These are phyloP conservation scores for Hipparchia semele DNA, from an alignment of 2,888 invertebrate species.

Conservation along the genomic window DNA sequence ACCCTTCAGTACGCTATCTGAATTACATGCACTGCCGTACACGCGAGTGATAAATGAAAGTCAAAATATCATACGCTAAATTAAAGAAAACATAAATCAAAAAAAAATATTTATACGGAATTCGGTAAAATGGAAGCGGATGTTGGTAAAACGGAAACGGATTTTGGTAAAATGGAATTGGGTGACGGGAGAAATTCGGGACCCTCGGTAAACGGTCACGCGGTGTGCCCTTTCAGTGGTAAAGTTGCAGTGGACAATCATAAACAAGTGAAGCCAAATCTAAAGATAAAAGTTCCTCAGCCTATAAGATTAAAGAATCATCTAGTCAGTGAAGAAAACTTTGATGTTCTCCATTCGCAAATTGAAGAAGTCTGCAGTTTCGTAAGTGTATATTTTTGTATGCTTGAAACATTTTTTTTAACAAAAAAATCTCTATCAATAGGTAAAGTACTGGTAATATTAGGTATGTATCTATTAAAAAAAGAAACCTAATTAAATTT, in stretches of 20 bases:
- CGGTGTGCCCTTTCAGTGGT: slow-evolving; percentile 64
- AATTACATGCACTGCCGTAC: slow-evolving; percentile 40
- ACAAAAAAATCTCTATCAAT: no score
- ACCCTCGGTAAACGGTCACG: slow-evolving; percentile 51
- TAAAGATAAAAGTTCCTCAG: slow-evolving; percentile 69
- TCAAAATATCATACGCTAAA: slow-evolving; percentile 39
- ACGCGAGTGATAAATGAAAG: slow-evolving; percentile 48
- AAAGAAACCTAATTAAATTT: no score
- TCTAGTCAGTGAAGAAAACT: slow-evolving; percentile 56
- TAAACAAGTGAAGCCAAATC: slow-evolving; percentile 59
- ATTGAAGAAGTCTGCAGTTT: slow-evolving; percentile 57
- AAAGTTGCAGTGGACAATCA: slow-evolving; percentile 51
- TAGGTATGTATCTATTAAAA: no score
- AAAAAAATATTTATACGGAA: slow-evolving; percentile 25
- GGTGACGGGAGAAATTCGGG: slow-evolving; percentile 24
- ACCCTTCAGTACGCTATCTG: slow-evolving; percentile 49
- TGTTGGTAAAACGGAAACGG: slow-evolving; percentile 28
- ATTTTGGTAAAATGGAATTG: slow-evolving; percentile 32
- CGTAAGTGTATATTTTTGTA: slow-evolving; percentile 56
- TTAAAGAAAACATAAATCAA: neutral
- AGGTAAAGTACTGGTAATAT: no score
- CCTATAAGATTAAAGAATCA: slow-evolving; percentile 68
- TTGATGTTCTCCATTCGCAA: slow-evolving; percentile 65
- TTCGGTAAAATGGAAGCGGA: slow-evolving; percentile 34
- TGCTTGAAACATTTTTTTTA: no score